Percentiles rank a stretch among this genome's conserved stretches.
Conservation (phyloP, 2,888 invertebrate species). For the Leptinotarsa tumamoca region DNA sequence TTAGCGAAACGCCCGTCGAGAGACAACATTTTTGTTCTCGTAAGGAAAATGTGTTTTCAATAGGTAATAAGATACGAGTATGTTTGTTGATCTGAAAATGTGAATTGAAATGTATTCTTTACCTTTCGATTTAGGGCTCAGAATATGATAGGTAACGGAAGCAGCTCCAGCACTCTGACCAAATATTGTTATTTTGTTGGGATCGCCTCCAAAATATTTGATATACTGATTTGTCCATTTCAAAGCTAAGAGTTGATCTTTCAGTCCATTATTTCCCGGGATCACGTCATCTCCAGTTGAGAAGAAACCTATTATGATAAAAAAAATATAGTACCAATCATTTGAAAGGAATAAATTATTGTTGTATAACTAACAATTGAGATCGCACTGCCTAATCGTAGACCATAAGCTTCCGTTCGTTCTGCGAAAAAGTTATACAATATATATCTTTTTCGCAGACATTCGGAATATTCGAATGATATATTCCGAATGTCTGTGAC, state of each 20-base stretch:
- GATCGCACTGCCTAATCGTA: no score
- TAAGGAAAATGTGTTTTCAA: no score
- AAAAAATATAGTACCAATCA: slow-evolving; percentile 61
- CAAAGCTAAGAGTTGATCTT: slow-evolving; percentile 57
- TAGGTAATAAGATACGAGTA: no score
- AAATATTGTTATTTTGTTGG: slow-evolving; percentile 56
- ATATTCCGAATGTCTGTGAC: no score
- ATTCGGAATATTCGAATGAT: no score
- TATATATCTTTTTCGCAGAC: no score
- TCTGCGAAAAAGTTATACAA: no score
- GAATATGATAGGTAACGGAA: slow-evolving; percentile 54
- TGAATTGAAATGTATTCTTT: slow-evolving; percentile 30
- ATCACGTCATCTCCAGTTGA: slow-evolving; percentile 56
- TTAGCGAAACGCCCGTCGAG: no score
- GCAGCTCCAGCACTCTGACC: slow-evolving; percentile 60
- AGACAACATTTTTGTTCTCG: no score
- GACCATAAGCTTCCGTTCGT: no score
- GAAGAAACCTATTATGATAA: slow-evolving; percentile 51
- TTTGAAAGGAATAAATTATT: no score
- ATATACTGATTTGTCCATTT: slow-evolving; percentile 57
- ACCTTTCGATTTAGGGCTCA: slow-evolving; percentile 48
- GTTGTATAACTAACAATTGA: no score
- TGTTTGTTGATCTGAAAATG: slow-evolving; percentile 29
- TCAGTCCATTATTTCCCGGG: slow-evolving; percentile 59
- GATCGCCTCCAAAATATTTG: slow-evolving; percentile 57